Evolutionary conservation across 2,113 vertebrate genomes (phyloP).

Genomic region (Nyctereutes procyonoides): DNA sequence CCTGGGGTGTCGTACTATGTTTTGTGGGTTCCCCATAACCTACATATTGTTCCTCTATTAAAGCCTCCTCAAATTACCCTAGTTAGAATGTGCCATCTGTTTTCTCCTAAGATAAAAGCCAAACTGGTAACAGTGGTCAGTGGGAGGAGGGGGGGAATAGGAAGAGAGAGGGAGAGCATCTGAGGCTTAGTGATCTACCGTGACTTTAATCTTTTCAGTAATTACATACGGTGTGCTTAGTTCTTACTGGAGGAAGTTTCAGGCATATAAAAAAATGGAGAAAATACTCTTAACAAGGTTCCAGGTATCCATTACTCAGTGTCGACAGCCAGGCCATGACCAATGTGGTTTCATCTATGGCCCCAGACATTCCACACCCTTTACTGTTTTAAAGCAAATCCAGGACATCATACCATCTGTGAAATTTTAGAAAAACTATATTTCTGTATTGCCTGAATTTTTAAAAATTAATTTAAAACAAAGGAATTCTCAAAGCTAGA

Average conservation of each 20-base stretch:
- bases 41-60: background rate
- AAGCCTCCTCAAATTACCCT: background rate
- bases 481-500: background rate
- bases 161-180: background rate
- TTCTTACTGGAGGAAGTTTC: background rate
- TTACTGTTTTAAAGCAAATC: background rate
- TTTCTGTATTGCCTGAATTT: background rate
- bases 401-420: background rate
- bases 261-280: background rate
- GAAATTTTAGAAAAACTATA: background rate
- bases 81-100: background rate
- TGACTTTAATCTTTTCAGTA: background rate
- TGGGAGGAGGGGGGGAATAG: rapidly evolving
- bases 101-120: background rate
- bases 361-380: background rate
- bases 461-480: conserved; percentile 12
- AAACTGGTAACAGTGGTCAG: background rate
- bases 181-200: background rate
- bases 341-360: background rate
- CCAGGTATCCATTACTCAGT: background rate
- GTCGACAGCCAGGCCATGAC: background rate
- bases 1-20: rapidly evolving
- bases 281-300: background rate
- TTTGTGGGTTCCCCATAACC: background rate
- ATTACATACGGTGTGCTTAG: background rate